Evolutionary conservation across 2,113 vertebrate species (phyloP), one percentile per base, ranked within the genome.

Genomic region (Falco punctatus): DNA sequence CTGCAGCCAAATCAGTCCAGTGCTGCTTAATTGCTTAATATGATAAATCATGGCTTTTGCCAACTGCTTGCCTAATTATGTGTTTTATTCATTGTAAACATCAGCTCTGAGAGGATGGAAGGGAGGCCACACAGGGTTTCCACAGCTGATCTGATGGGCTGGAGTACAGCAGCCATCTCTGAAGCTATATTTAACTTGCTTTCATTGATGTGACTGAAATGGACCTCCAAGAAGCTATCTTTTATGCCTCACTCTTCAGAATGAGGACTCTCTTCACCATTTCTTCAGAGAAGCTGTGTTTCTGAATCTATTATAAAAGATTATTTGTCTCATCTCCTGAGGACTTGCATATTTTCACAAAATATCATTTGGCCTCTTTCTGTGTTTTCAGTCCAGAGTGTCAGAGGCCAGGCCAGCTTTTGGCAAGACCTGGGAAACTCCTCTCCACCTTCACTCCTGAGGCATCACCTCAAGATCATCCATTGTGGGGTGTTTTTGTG

Each of bases 91-190:
- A 15, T 85, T 87, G 81, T 95, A 92, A 96, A 85, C 81, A 87
- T 75, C 57, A 58, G 38, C 58, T 94, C 86, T 87, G 35, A 89
- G 74, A 91, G 0, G 49, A 70, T 80, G 38, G 66, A 91, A 80
- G 11, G 21, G 27, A 75, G 58, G 42, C 73, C 1, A 1, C 1
- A 1, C 40, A 54, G 35, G 23, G 18, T 80, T 96, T 95, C 81
- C 89, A 92, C 70, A 38, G 83, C 54, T 66, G 89, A 82, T 97
- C 92, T 96, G 95, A 94, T 95, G 86, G 91, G 83, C 91, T 82
- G 2, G 10, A 89, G 83, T 95, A 75, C 81, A 95, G 91, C 73
- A 91, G 23, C n/a, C 6, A 4, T 66, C 86, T 91, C 91, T 79
- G 81, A 66, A 87, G 51, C 38, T 95, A 14, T 81, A 85, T 94